These are phyloP conservation scores for Labeo catla DNA, from an alignment of 2,113 vertebrate genomes.

Conservation along the genomic window DNA sequence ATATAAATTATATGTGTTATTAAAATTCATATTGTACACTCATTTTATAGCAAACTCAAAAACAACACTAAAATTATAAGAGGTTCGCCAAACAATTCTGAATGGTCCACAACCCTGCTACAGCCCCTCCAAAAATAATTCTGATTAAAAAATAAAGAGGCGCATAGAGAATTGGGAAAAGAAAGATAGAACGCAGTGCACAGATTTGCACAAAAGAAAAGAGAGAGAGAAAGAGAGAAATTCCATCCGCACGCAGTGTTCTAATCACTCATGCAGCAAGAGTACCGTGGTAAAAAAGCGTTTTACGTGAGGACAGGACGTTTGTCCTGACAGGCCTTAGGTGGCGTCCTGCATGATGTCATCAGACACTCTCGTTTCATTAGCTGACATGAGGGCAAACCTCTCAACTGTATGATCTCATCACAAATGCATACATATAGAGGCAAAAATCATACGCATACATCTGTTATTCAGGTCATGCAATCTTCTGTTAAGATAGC, in stretches of 20 bases:
- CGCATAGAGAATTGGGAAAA: background rate
- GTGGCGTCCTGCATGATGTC: slow-evolving; percentile 13
- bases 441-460: slow-evolving; percentile 19
- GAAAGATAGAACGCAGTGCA: background rate
- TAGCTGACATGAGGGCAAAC: slow-evolving; percentile 32
- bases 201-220: background rate
- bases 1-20: background rate
- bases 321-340: slow-evolving; percentile 26
- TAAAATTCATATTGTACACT: background rate
- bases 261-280: slow-evolving; percentile 25
- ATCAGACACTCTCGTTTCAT: slow-evolving; percentile 10
- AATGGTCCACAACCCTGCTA: background rate
- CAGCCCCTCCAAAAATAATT: background rate
- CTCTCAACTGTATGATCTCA: slow-evolving; percentile 47
- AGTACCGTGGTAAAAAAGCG: slow-evolving; percentile 3
- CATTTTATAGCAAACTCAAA: background rate
- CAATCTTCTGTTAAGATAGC: slow-evolving; percentile 46
- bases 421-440: slow-evolving; percentile 26
- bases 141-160: slow-evolving; percentile 13
- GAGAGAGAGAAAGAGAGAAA: background rate
- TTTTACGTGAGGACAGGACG: slow-evolving; percentile 20
- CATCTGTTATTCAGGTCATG: slow-evolving; percentile 47
- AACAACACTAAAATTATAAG: background rate
- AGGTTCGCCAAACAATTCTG: background rate
- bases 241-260: background rate